A percentile compares a stretch with the other conserved stretches of the same genome.
Evolutionary conservation across 2,888 invertebrate genomes (phyloP).

Genomic region (Uloborus plumipes): DNA sequence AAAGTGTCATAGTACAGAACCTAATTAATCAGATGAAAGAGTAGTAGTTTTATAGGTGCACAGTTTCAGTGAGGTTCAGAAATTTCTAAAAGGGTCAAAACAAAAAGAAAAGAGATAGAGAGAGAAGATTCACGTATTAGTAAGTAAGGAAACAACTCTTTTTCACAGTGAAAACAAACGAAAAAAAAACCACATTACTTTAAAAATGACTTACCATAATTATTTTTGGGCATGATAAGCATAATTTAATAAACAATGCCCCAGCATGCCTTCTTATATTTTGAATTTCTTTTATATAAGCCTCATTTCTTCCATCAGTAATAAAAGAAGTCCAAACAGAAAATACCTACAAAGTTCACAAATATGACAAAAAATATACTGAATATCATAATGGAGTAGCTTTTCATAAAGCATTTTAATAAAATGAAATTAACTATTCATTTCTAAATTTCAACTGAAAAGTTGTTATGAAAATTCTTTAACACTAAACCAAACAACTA

Average conservation of each 20-base stretch:
- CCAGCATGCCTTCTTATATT: slow-evolving; percentile 91
- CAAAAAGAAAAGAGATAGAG: too few relatives aligned
- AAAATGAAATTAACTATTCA: too few relatives aligned
- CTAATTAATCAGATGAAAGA: too few relatives aligned
- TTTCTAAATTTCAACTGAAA: too few relatives aligned
- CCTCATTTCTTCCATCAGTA: slow-evolving; percentile 78
- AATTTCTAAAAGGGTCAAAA: too few relatives aligned
- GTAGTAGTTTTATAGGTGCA: too few relatives aligned
- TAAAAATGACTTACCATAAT: slow-evolving; percentile 74
- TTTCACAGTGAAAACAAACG: neutral
- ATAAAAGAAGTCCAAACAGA: slow-evolving; percentile 83
- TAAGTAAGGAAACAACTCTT: too few relatives aligned
- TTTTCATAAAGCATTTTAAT: too few relatives aligned
- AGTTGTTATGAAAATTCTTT: neutral
- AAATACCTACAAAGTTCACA: slow-evolving; percentile 77
- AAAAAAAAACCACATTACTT: neutral
- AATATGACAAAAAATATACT: slow-evolving; percentile 4
- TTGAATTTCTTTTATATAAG: slow-evolving; percentile 82
- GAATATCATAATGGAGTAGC: neutral
- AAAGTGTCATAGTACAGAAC: too few relatives aligned
- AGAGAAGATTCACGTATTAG: too few relatives aligned
- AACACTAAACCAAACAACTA: neutral
- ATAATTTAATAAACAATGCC: slow-evolving; percentile 89
- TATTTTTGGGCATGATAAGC: slow-evolving; percentile 86
- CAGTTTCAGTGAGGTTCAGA: too few relatives aligned